Percentiles rank a stretch among this genome's conserved stretches.
Evolutionary conservation across 2,797 vertebrate species (phyloP).

Genomic region (Yasuhikotakia modesta): DNA sequence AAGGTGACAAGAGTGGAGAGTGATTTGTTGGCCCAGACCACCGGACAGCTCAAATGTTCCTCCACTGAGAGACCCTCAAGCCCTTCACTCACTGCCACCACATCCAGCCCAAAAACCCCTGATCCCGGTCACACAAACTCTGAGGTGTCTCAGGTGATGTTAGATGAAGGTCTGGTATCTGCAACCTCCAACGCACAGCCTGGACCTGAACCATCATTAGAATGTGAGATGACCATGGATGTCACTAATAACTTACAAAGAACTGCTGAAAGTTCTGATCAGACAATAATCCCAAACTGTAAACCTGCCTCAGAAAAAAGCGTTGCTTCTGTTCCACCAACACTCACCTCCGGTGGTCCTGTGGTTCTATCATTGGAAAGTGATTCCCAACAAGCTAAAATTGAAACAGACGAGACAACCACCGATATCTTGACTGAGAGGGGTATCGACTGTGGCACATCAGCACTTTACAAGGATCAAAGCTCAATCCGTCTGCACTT

Average conservation of each 20-base stretch:
- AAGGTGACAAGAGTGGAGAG: slow-evolving; percentile 78
- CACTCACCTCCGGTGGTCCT: background rate
- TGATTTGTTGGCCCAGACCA: slow-evolving; percentile 63
- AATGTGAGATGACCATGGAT: slow-evolving; percentile 1
- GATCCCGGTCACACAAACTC: slow-evolving; percentile 33
- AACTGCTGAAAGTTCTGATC: slow-evolving; percentile 36
- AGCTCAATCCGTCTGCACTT: slow-evolving; percentile 20
- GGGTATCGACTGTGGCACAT: background rate
- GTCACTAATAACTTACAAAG: slow-evolving; percentile 18
- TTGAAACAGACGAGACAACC: background rate
- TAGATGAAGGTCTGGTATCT: slow-evolving; percentile 44
- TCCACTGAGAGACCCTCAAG: slow-evolving; percentile 17
- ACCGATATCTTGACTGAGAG: background rate
- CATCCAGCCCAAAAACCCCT: slow-evolving; percentile 45
- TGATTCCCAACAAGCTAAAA: slow-evolving; percentile 30
- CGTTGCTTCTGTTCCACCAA: slow-evolving; percentile 31
- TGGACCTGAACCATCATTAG: slow-evolving; percentile 45
- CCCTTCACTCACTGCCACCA: slow-evolving; percentile 30
- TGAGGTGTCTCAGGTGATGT: slow-evolving; percentile 39
- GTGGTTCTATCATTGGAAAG: background rate
- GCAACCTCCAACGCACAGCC: slow-evolving; percentile 45
- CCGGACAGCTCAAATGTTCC: slow-evolving; percentile 45
- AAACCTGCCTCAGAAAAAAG: slow-evolving; percentile 16
- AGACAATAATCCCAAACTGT: slow-evolving; percentile 11
- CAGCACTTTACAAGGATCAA: slow-evolving; percentile 42